Percentiles rank a stretch among this genome's conserved stretches.
Conservation (phyloP, 2,797 vertebrate genomes). For the Brachyalestes nurse region DNA sequence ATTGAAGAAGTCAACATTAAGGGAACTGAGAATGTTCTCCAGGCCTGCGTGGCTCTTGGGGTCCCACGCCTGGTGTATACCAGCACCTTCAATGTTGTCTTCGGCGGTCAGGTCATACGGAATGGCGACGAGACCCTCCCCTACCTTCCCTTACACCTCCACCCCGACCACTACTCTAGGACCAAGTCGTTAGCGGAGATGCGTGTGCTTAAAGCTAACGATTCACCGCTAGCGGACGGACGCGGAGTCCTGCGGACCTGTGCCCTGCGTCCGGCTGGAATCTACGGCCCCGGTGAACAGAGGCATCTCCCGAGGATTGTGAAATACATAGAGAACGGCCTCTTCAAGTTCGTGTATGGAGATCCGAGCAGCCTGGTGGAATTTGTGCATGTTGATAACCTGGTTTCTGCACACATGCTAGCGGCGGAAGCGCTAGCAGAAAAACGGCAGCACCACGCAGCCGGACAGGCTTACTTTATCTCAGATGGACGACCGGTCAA, state of each 20-base stretch:
- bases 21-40: slow-evolving; percentile 88
- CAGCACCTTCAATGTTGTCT: slow-evolving; percentile 94
- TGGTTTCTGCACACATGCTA: slow-evolving; percentile 87
- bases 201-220: slow-evolving; percentile 86
- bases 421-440: slow-evolving; percentile 83
- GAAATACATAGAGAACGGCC: slow-evolving; percentile 86
- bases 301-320: slow-evolving; percentile 93
- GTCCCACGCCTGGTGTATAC: slow-evolving; percentile 89
- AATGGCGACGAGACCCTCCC: slow-evolving; percentile 92
- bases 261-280: slow-evolving; percentile 90
- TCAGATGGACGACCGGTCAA: slow-evolving; percentile 92
- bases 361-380: slow-evolving; percentile 87
- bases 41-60: slow-evolving; percentile 75
- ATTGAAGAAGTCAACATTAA: slow-evolving; percentile 89
- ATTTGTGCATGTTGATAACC: slow-evolving; percentile 94
- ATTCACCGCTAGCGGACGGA: slow-evolving; percentile 64
- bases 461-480: slow-evolving; percentile 95
- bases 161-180: slow-evolving; percentile 94
- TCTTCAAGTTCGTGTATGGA: slow-evolving; percentile 91
- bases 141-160: slow-evolving; percentile 90
- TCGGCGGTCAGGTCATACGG: slow-evolving; percentile 90
- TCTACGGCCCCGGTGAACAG: slow-evolving; percentile 94
- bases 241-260: slow-evolving; percentile 82
- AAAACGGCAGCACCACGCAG: slow-evolving; percentile 75
- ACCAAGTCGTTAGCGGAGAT: slow-evolving; percentile 93